A percentile compares a stretch with the other conserved stretches of the same genome.
Conservation (phyloP, 1,140 invertebrate species). For the Zaprionus tsacasi region DNA sequence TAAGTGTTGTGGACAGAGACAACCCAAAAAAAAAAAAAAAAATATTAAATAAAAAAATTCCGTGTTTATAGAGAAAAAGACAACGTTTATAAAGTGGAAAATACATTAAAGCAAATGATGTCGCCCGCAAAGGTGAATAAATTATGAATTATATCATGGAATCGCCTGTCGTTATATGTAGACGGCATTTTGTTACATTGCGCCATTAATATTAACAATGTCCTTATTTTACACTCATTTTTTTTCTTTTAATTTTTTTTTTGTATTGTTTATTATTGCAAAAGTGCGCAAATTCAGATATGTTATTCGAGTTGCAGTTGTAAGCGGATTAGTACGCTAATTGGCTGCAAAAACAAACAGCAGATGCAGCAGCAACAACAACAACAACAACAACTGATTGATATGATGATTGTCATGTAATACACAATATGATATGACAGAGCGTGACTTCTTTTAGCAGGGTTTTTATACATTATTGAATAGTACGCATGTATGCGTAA, state of each 20-base stretch:
- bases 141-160: slow-evolving; percentile 22
- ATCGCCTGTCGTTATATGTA: not conserved
- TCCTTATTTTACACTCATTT: slow-evolving; percentile 8
- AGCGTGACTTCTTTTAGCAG: no score
- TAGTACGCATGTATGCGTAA: not conserved
- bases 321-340: not conserved
- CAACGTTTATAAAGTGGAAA: slow-evolving; percentile 30
- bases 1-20: not conserved
- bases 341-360: not conserved
- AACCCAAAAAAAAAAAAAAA: not conserved
- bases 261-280: slow-evolving; percentile 9
- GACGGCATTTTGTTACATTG: slow-evolving; percentile 5
- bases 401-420: not conserved
- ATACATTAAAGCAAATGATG: slow-evolving; percentile 53
- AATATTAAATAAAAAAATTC: not conserved
- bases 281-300: slow-evolving; percentile 16
- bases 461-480: no score
- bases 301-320: not conserved
- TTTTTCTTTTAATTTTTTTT: slow-evolving; percentile 16
- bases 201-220: slow-evolving; percentile 43
- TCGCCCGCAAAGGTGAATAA: slow-evolving; percentile 67
- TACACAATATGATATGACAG: not conserved
- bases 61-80: slow-evolving; percentile 41
- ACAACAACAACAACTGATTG: not conserved
- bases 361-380: not conserved